A percentile compares a stretch with the other conserved stretches of the same genome.
These are phyloP conservation scores for Pachydiplax longipennis DNA, from an alignment of 2,888 invertebrate species.

Conservation along the genomic window DNA sequence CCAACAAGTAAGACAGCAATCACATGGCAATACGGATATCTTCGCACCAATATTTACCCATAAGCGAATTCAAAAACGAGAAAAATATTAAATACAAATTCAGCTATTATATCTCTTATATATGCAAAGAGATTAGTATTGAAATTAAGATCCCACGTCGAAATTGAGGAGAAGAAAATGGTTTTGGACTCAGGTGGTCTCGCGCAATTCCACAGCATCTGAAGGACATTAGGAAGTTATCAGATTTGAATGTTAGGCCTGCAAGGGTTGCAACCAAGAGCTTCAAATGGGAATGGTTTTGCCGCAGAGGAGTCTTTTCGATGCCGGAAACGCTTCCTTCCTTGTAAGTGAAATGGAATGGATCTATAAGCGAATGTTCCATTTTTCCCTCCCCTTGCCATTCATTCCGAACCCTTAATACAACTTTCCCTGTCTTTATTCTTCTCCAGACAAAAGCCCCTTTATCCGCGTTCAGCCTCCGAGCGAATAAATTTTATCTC, in stretches of 20 bases:
- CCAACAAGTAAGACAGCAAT: no score
- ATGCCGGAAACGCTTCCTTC: background rate
- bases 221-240: background rate
- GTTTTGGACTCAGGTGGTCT: background rate
- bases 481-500: conserved; percentile 1
- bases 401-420: background rate
- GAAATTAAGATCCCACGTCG: background rate
- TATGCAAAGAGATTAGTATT: no score
- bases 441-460: background rate
- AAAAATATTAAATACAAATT: no score
- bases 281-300: background rate
- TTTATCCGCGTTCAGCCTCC: conserved; percentile 12
- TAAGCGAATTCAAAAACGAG: no score
- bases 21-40: no score
- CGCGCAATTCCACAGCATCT: background rate
- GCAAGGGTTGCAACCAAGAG: background rate
- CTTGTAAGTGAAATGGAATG: background rate
- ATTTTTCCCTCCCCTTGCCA: background rate
- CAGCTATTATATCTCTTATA: no score
- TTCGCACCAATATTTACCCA: no score
- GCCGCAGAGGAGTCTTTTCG: background rate
- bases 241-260: background rate
- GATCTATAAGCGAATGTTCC: background rate
- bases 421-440: background rate
- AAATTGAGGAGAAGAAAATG: background rate